Conservation (phyloP, 2,888 invertebrate genomes). For the Mesoligia furuncula region DNA sequence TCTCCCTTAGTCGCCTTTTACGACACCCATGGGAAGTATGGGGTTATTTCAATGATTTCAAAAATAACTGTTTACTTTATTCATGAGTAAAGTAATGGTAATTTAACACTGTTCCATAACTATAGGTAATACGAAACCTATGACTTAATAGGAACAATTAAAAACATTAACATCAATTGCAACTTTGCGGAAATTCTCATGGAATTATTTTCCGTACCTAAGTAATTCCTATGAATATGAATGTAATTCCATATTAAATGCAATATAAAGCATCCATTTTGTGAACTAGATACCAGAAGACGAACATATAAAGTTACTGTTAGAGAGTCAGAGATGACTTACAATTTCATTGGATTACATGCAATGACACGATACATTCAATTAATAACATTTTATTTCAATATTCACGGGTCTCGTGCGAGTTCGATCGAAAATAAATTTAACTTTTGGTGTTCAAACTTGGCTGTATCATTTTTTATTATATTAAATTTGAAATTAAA, state of each 20-base stretch:
- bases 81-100: not conserved
- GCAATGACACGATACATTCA: conserved; percentile 58
- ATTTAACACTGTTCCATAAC: conserved; percentile 3
- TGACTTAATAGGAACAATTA: conserved; percentile 38
- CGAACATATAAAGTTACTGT: conserved; percentile 44
- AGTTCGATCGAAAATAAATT: not conserved
- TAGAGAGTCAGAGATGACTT: conserved; percentile 73
- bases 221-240: conserved; percentile 24
- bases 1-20: no score
- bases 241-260: conserved; percentile 15
- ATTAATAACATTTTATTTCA: conserved; percentile 57
- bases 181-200: conserved; percentile 48
- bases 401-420: not conserved
- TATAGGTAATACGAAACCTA: conserved; percentile 32
- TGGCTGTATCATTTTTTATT: not conserved
- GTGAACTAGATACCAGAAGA: conserved; percentile 40
- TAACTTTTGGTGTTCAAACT: not conserved
- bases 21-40: no score
- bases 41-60: not conserved
- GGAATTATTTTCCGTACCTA: conserved; percentile 23
- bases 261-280: conserved; percentile 15
- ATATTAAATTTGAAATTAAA: no score
- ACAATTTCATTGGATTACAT: conserved; percentile 83
- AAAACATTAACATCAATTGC: conserved; percentile 39
- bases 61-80: conserved; percentile 10